Conservation (phyloP, 2,888 invertebrate species). For the Ormyrus nitidulus region DNA sequence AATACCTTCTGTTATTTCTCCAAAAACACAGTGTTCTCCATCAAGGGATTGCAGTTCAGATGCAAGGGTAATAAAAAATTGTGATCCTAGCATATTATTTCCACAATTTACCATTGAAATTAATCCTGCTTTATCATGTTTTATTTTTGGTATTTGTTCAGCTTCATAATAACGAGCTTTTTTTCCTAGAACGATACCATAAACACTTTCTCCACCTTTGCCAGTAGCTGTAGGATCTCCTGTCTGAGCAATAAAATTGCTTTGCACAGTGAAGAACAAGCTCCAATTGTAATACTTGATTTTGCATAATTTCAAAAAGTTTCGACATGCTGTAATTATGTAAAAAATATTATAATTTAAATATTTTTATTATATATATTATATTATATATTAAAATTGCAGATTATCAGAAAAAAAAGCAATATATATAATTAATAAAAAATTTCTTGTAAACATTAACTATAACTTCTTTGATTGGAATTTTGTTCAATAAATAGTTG, state of each 20-base stretch:
- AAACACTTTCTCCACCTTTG: slow-evolving; percentile 93
- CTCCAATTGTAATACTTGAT: slow-evolving; percentile 98
- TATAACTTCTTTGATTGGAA: too few relatives aligned
- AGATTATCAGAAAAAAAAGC: too few relatives aligned
- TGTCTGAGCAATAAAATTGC: slow-evolving; percentile 97
- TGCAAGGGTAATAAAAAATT: slow-evolving; percentile 96
- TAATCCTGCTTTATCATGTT: slow-evolving; percentile 90
- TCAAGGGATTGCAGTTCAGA: slow-evolving; percentile 93
- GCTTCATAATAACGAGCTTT: slow-evolving; percentile 93
- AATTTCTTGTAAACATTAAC: too few relatives aligned
- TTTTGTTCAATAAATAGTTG: too few relatives aligned
- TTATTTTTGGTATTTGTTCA: slow-evolving; percentile 93
- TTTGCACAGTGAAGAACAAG: slow-evolving; percentile 94
- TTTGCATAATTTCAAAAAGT: slow-evolving; percentile 98
- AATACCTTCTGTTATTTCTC: slow-evolving; percentile 94
- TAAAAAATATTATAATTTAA: slow-evolving; percentile 19
- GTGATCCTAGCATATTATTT: slow-evolving; percentile 88
- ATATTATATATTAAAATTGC: too few relatives aligned
- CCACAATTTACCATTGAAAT: slow-evolving; percentile 97
- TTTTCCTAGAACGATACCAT: slow-evolving; percentile 89
- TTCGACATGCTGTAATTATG: slow-evolving; percentile 82
- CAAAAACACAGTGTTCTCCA: slow-evolving; percentile 94
- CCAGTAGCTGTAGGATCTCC: slow-evolving; percentile 97
- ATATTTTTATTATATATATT: too few relatives aligned
- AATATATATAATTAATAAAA: too few relatives aligned